Evolutionary conservation across 1,140 invertebrate species (phyloP).

Genomic region (Episyrphus balteatus): DNA sequence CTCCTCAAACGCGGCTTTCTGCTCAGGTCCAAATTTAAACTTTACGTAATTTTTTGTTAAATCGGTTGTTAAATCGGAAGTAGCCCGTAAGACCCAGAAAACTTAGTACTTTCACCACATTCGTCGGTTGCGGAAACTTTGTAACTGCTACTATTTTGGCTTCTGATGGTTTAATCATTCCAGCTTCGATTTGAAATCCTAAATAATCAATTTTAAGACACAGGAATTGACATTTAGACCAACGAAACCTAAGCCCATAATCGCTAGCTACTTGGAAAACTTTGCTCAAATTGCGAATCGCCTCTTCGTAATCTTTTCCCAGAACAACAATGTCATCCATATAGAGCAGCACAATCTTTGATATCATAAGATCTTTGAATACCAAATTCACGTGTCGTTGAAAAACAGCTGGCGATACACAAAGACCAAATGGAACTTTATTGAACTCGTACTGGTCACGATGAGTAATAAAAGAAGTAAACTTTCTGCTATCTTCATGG

Average conservation of each 20-base stretch:
- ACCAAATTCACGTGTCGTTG: conserved; percentile 31
- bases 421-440: conserved; percentile 38
- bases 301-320: not conserved
- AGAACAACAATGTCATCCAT: conserved; percentile 7
- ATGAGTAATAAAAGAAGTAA: conserved; percentile 34
- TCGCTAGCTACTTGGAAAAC: conserved; percentile 17
- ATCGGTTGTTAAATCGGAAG: conserved; percentile 22
- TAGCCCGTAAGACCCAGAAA: conserved; percentile 26
- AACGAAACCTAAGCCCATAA: conserved; percentile 29
- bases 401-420: conserved; percentile 34
- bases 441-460: conserved; percentile 36
- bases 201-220: conserved; percentile 11
- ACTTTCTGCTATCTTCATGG: conserved; percentile 13
- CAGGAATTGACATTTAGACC: conserved; percentile 31
- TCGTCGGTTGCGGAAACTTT: conserved; percentile 20
- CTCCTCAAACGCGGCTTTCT: conserved; percentile 2
- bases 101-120: conserved; percentile 15
- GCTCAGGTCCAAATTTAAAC: conserved; percentile 4
- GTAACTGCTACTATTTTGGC: conserved; percentile 20
- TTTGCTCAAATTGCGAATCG: conserved; percentile 6
- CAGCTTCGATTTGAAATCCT: conserved; percentile 12
- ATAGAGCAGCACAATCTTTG: not conserved
- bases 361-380: conserved; percentile 11
- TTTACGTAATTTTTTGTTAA: conserved; percentile 4
- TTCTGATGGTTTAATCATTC: conserved; percentile 13